Evolutionary conservation across 2,113 vertebrate genomes (phyloP).

Genomic region (Ia io): DNA sequence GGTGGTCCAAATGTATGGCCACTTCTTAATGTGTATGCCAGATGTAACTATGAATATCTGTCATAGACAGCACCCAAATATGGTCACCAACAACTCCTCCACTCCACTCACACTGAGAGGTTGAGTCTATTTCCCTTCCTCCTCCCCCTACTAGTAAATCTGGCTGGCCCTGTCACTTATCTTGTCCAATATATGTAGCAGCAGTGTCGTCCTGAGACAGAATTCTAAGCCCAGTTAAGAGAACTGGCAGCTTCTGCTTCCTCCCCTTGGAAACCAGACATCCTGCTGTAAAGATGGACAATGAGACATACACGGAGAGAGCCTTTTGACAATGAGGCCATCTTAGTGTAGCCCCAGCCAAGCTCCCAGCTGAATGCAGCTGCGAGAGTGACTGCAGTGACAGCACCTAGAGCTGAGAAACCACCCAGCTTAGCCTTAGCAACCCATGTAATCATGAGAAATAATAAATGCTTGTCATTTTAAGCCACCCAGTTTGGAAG

Average conservation of each 20-base stretch:
- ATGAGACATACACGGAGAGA: background rate
- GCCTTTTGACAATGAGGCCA: background rate
- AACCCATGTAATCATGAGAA: background rate
- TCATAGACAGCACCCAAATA: background rate
- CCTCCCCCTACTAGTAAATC: background rate
- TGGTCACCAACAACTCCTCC: background rate
- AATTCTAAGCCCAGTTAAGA: background rate
- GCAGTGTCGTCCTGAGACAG: background rate
- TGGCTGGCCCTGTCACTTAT: background rate
- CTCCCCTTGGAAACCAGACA: background rate
- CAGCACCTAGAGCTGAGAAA: background rate
- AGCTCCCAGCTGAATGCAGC: background rate
- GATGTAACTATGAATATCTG: background rate
- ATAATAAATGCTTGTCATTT: background rate
- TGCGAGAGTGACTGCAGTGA: background rate
- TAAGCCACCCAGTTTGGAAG: background rate
- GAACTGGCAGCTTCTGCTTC: background rate
- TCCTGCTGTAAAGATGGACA: background rate
- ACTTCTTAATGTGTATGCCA: background rate
- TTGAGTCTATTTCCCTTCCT: background rate
- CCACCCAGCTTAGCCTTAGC: background rate
- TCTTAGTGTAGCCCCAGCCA: background rate
- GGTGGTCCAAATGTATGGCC: background rate
- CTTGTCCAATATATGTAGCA: background rate
- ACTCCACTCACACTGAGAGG: background rate